Conservation (phyloP, 1,140 invertebrate species). For the Sycobia sp. region DNA sequence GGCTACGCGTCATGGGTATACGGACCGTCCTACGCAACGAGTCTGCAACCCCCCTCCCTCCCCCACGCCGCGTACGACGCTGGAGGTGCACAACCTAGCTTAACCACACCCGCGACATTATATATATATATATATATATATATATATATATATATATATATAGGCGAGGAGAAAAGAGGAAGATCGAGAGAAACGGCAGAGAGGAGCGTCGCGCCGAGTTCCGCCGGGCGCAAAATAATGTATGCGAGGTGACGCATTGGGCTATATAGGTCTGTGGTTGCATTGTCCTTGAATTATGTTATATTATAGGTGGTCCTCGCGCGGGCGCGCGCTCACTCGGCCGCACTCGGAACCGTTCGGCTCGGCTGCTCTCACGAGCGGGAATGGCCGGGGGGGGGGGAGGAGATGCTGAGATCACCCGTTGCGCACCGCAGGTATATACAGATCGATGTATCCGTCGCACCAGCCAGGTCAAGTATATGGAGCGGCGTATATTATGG, state of each 20-base stretch:
- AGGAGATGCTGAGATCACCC: conserved; percentile 17
- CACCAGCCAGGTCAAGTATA: background rate
- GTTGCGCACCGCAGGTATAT: conserved; percentile 16
- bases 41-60: no score
- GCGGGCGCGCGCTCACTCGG: conserved; percentile 8
- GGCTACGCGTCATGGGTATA: no score
- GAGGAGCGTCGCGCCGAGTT: background rate
- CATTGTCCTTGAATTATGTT: conserved; percentile 20
- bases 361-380: background rate
- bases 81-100: background rate
- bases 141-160: background rate
- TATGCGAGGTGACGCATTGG: conserved; percentile 23
- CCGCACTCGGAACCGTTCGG: background rate
- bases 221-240: conserved; percentile 16
- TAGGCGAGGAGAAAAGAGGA: background rate
- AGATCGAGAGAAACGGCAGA: no score
- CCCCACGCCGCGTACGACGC: no score
- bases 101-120: conserved; percentile 21
- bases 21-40: no score
- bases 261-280: background rate
- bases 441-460: background rate
- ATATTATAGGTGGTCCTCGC: conserved; percentile 1
- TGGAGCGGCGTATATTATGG: background rate
- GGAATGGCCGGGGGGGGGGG: background rate
- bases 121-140: no score